These are phyloP conservation scores for Pseudopodoces humilis DNA, from an alignment of 2,113 vertebrate genomes.

Conservation along the genomic window DNA sequence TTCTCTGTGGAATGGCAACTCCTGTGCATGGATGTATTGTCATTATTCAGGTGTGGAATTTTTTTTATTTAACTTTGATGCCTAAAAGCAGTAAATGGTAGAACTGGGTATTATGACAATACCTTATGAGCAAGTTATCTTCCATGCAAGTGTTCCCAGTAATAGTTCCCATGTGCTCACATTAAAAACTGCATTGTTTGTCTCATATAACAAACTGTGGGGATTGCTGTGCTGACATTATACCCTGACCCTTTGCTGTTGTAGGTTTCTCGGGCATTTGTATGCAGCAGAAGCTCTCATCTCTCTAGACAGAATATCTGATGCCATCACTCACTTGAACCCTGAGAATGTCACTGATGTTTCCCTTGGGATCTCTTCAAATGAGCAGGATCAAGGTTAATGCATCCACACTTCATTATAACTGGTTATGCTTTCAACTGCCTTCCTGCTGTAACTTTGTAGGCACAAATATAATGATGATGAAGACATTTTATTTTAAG, in stretches of 20 bases:
- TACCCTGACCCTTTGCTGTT: conserved; percentile 25
- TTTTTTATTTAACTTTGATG: background rate
- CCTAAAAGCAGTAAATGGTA: background rate
- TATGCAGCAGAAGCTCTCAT: conserved; percentile 98
- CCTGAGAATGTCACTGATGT: conserved; percentile 97
- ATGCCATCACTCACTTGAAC: conserved; percentile 95
- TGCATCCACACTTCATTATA: conserved; percentile 58
- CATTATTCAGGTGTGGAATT: background rate
- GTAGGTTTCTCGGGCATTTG: conserved; percentile 94
- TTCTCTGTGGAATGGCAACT: background rate
- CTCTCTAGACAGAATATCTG: conserved; percentile 97
- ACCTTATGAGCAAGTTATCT: background rate
- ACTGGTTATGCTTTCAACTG: conserved; percentile 18
- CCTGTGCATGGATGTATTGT: background rate
- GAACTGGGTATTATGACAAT: background rate
- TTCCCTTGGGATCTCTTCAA: conserved; percentile 88
- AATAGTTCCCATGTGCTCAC: background rate
- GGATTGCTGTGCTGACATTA: background rate
- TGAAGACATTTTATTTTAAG: background rate
- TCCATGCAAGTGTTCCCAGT: background rate
- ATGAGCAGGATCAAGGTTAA: conserved; percentile 96
- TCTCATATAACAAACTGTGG: background rate
- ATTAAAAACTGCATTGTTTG: background rate
- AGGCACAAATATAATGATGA: background rate
- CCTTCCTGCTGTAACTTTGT: conserved; percentile 18